Base-by-base conservation (phyloP, 2,888 invertebrate species). In the Dynastes maya region DNA sequence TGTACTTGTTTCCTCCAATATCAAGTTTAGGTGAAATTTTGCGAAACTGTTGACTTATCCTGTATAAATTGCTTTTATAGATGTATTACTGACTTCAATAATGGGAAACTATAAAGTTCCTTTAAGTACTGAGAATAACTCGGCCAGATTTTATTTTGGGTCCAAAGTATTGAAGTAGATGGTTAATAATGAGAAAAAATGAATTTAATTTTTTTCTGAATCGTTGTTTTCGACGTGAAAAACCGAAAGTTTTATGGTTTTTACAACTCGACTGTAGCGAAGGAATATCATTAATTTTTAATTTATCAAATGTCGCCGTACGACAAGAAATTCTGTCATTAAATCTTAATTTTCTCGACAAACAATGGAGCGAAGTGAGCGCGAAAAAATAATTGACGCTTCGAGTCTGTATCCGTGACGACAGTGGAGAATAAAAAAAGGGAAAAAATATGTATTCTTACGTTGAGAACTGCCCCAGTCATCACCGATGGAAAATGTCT, bases 401-500 rank as follows among this genome's bases (percentile, higher is more conserved):
- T n/a, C n/a, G 16, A 22, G 16, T 37, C n/a, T 16, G 37, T 40
- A 71, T 71, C 55, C 53, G 70, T n/a, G 11, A 55, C 32, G 70
- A 32, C 53, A 32, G 55, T 29, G 16, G 37, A 16, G 55, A 37
- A 71, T 71, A 71, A 71, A 71, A 70, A 71, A 53, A 22, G 22
- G 16, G 22, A 16, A 55, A 71, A 71, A 71, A 71, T 58, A 71
- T 58, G 71, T 58, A 71, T 83, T 92, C 94, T 94, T 90, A 95
- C 95, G 88, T 95, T 94, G 80, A 95, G 91, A 84, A 92, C 92
- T 76, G 94, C 94, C 80, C 95, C 95, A n/a, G 91, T 91, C 63
- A 78, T 70, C 40, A 64, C 53, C 78, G 92, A 92, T 55, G 92
- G 91, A 85, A 92, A 93, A 87, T 93, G 91, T 82, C 90, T 91